These are phyloP conservation scores for Ammodytes marinus DNA, from an alignment of 2,113 vertebrate genomes.

Conservation along the genomic window DNA sequence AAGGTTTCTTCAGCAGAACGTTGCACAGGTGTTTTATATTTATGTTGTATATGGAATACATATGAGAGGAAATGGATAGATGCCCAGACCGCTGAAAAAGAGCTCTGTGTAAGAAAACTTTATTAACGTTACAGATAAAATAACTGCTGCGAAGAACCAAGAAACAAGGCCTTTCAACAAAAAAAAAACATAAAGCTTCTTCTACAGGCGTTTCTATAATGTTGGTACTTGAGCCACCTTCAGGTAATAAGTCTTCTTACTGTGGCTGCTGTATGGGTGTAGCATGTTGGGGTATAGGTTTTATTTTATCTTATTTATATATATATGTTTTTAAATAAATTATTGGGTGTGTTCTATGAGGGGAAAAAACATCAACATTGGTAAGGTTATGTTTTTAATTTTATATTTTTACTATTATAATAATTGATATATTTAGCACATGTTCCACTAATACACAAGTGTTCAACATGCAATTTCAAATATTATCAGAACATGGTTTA, in stretches of 20 bases:
- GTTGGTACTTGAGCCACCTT: neutral
- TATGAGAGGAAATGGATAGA: neutral
- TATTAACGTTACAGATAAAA: neutral
- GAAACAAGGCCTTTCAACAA: neutral
- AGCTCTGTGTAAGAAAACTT: neutral
- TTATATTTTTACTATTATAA: no score
- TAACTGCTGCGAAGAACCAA: conserved; percentile 2
- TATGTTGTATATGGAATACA: conserved; percentile 8
- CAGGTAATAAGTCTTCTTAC: neutral
- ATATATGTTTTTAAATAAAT: no score
- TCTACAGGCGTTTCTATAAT: neutral
- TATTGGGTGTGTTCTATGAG: no score
- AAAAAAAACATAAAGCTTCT: no score
- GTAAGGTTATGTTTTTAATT: no score
- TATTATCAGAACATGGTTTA: no score
- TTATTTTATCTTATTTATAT: no score
- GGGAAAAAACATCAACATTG: no score
- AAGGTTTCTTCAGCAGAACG: neutral
- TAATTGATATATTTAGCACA: no score
- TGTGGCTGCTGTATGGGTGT: neutral
- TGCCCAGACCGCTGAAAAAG: neutral
- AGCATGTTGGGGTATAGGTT: neutral
- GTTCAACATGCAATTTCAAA: no score
- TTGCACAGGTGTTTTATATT: conserved; percentile 10
- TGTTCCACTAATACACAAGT: no score